A percentile compares a stretch with the other conserved stretches of the same genome.
Conservation (phyloP, 2,113 vertebrate genomes). For the Todiramphus saurophagus region DNA sequence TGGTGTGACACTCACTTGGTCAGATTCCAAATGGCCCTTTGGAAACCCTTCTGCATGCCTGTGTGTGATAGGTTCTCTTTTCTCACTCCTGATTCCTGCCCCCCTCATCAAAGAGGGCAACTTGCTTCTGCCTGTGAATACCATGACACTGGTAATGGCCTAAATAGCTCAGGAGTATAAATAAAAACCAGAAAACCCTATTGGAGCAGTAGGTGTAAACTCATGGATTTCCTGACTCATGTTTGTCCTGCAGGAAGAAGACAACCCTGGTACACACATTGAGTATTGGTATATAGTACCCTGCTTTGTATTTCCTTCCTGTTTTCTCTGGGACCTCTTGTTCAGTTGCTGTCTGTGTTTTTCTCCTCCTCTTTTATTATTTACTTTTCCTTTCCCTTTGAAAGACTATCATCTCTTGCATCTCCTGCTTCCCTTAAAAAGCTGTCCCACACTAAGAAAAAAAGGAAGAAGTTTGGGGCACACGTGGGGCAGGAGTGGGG, state of each 20-base stretch:
- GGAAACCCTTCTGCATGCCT: not conserved
- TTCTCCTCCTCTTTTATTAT: not conserved
- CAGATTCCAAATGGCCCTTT: not conserved
- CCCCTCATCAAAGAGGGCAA: not conserved
- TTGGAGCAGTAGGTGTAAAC: not conserved
- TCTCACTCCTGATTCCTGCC: not conserved
- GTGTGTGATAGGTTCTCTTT: not conserved
- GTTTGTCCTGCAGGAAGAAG: not conserved
- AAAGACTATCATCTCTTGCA: not conserved
- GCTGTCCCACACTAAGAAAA: not conserved
- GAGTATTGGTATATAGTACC: not conserved
- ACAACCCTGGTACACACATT: not conserved
- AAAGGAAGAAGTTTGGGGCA: not conserved
- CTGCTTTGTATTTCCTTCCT: not conserved
- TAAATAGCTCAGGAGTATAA: not conserved
- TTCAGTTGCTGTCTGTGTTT: not conserved
- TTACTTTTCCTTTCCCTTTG: not conserved
- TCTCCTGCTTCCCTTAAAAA: not conserved
- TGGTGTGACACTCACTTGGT: not conserved
- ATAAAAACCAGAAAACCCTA: not conserved
- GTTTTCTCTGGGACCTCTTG: not conserved
- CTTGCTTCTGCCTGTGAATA: not conserved
- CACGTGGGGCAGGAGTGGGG: not conserved
- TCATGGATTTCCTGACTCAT: not conserved
- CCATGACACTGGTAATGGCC: not conserved